phyloP scores from a whole-genome alignment of 2,113 vertebrate species.

The Chiloscyllium plagiosum region DNA sequence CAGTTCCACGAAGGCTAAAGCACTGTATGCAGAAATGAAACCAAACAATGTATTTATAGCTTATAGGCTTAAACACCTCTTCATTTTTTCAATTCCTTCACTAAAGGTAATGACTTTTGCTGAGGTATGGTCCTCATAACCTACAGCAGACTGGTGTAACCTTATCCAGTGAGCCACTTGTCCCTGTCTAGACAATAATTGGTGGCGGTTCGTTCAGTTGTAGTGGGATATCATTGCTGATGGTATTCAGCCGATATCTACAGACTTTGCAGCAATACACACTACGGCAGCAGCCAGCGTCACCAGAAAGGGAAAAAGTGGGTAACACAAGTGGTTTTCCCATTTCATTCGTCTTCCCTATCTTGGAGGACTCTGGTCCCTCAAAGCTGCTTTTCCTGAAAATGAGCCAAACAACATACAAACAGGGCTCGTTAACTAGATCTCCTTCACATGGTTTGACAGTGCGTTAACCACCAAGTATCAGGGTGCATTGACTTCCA shows the following conservation, averaged over 20 bases:
- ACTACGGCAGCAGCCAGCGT: neutral
- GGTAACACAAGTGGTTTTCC: neutral
- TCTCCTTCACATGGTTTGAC: neutral
- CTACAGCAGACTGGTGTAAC: neutral
- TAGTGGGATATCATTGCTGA: neutral
- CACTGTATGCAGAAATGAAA: slow-evolving; percentile 7
- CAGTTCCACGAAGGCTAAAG: slow-evolving; percentile 12
- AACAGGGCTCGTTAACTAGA: neutral
- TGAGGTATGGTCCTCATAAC: neutral
- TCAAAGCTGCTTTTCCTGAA: neutral
- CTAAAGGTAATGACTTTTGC: neutral
- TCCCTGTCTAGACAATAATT: neutral
- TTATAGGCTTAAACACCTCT: neutral
- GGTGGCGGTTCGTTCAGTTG: neutral
- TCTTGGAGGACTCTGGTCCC: neutral
- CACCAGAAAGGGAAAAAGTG: neutral
- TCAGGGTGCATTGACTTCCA: neutral
- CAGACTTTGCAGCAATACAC: neutral
- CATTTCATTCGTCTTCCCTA: neutral
- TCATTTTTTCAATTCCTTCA: neutral
- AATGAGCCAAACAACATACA: neutral
- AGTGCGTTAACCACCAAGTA: neutral
- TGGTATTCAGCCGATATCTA: neutral
- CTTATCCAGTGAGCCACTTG: neutral
- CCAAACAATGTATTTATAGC: neutral